phyloP scores from a whole-genome alignment of 2,113 vertebrate species.

The Setophaga petechia region DNA sequence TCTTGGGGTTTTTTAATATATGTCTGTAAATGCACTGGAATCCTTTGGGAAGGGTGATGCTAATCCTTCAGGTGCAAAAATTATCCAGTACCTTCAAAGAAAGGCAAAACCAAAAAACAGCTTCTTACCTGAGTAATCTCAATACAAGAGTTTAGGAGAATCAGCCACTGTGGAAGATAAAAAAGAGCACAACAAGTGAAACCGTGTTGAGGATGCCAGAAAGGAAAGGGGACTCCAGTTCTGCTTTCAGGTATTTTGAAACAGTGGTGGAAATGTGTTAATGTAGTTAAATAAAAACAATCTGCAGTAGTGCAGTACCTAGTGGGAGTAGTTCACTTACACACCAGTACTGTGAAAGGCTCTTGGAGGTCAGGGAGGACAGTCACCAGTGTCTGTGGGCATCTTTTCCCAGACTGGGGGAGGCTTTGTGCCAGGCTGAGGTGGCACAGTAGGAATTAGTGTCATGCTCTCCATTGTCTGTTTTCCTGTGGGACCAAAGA shows the following conservation, averaged over 20 bases:
- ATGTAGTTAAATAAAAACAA: not conserved
- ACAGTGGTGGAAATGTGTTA: not conserved
- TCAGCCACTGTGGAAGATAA: not conserved
- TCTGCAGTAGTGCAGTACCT: not conserved
- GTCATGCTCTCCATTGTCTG: rapidly evolving
- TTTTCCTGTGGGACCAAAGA: not conserved
- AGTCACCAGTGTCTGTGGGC: not conserved
- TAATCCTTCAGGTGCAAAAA: not conserved
- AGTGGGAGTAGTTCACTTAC: not conserved
- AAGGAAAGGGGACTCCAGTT: not conserved
- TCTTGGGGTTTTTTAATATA: not conserved
- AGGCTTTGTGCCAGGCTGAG: not conserved
- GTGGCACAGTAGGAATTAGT: not conserved
- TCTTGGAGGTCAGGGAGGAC: not conserved
- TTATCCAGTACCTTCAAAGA: not conserved
- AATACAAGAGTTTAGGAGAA: not conserved
- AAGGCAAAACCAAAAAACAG: not conserved
- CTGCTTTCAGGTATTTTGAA: not conserved
- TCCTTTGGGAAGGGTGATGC: not conserved
- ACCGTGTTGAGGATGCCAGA: not conserved
- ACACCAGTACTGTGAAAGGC: not conserved
- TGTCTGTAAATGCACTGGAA: slow-evolving; percentile 45
- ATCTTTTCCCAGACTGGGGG: not conserved
- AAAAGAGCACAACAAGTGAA: not conserved
- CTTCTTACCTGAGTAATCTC: not conserved